Evolutionary conservation across 2,888 invertebrate species (phyloP).

Genomic region (Hyppa rectilinea): DNA sequence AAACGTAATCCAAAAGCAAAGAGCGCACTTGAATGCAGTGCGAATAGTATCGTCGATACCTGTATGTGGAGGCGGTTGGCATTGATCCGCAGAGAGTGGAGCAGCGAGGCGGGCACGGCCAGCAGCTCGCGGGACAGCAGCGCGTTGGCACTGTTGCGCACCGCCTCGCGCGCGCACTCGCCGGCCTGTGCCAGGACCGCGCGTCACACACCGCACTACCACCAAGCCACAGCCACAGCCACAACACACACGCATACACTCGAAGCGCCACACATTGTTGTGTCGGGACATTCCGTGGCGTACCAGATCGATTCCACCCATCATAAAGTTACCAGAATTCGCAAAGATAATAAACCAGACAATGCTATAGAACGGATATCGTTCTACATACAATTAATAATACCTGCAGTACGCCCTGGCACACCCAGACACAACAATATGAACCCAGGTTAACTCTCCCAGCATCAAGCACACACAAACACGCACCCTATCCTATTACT

Average conservation of each 20-base stretch:
- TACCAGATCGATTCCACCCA: background rate
- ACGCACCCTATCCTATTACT: background rate
- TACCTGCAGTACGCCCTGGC: background rate
- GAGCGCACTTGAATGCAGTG: slow-evolving; percentile 13
- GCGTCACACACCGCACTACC: slow-evolving; percentile 42
- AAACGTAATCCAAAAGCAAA: slow-evolving; percentile 13
- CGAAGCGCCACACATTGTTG: slow-evolving; percentile 4
- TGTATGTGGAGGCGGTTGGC: slow-evolving; percentile 82
- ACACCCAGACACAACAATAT: slow-evolving; percentile 8
- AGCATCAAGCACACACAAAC: background rate
- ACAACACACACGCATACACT: background rate
- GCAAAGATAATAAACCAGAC: background rate
- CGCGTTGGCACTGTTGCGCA: slow-evolving; percentile 95
- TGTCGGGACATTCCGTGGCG: background rate
- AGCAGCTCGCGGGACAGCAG: slow-evolving; percentile 93
- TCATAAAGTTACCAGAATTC: background rate
- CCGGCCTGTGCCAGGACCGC: slow-evolving; percentile 68
- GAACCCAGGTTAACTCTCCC: background rate
- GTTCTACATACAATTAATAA: background rate
- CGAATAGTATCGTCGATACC: slow-evolving; percentile 68
- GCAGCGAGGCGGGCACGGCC: slow-evolving; percentile 89
- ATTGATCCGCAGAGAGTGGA: slow-evolving; percentile 81
- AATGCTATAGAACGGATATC: background rate
- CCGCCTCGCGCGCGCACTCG: slow-evolving; percentile 88
- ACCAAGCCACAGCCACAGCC: slow-evolving; percentile 5